These are phyloP conservation scores for Harlomillsia oculata DNA, from an alignment of 1,140 invertebrate species.

Conservation along the genomic window DNA sequence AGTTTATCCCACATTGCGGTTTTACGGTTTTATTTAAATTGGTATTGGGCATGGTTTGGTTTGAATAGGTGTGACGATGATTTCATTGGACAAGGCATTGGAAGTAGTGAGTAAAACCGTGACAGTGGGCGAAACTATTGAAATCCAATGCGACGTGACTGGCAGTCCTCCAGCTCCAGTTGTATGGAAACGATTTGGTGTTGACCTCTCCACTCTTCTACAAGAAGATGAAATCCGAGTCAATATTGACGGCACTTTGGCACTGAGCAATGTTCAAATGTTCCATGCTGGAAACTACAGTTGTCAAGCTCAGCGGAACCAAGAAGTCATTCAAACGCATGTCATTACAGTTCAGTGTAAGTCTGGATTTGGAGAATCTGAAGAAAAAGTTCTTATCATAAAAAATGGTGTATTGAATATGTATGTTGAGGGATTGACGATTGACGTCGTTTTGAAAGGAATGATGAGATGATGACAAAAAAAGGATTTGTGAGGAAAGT, in stretches of 20 bases:
- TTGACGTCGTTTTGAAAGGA: too few species aligned
- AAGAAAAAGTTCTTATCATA: too few species aligned
- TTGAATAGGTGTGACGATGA: conserved; percentile 56
- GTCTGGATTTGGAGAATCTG: too few species aligned
- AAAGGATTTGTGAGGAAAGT: too few species aligned
- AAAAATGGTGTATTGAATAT: too few species aligned
- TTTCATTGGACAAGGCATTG: conserved; percentile 61
- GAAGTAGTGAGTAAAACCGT: conserved; percentile 58
- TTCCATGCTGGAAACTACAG: conserved; percentile 71
- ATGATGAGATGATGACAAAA: too few species aligned
- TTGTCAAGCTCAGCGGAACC: conserved; percentile 63
- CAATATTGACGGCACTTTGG: conserved; percentile 63
- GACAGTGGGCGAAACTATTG: conserved; percentile 64
- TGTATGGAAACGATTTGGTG: conserved; percentile 59
- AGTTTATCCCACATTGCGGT: too few species aligned
- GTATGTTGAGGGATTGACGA: too few species aligned
- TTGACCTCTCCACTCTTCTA: conserved; percentile 50
- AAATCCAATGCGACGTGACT: conserved; percentile 67
- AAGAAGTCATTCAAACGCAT: conserved; percentile 65
- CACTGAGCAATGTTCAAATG: conserved; percentile 61
- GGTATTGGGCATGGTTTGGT: neutral
- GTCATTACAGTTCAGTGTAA: conserved; percentile 65
- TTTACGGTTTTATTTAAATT: neutral
- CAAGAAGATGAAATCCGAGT: conserved; percentile 56
- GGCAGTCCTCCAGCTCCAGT: conserved; percentile 59